phyloP scores from a whole-genome alignment of 2,797 vertebrate species.

The Pristis pectinata region DNA sequence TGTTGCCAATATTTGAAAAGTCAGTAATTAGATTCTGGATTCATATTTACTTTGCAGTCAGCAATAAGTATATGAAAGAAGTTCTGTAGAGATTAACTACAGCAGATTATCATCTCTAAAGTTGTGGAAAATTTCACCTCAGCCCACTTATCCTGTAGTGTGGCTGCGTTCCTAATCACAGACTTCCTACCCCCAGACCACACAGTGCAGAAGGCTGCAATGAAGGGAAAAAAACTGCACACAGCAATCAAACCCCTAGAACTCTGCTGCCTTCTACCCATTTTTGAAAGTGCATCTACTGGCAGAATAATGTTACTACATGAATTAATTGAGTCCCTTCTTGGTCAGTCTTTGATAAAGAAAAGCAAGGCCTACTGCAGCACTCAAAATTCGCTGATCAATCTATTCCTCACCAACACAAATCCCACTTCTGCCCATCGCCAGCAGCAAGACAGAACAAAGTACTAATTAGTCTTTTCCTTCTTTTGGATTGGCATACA shows the following conservation, averaged over 20 bases:
- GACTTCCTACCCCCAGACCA: not conserved
- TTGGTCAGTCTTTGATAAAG: not conserved
- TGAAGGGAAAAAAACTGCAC: not conserved
- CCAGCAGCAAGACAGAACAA: not conserved
- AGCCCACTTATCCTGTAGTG: not conserved
- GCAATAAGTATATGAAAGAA: not conserved
- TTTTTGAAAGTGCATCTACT: not conserved
- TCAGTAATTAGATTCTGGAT: not conserved
- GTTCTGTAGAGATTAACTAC: not conserved
- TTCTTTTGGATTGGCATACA: not conserved
- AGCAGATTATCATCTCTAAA: not conserved
- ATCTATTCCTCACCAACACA: not conserved
- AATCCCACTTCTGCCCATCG: not conserved
- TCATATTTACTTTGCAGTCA: not conserved
- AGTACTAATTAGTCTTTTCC: not conserved
- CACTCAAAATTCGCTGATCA: not conserved
- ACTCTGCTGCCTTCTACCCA: not conserved
- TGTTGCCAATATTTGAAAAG: not conserved
- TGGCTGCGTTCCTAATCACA: not conserved
- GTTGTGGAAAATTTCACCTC: not conserved
- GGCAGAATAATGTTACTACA: not conserved
- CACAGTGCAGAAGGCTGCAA: not conserved
- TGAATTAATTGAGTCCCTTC: not conserved
- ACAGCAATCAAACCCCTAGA: not conserved
- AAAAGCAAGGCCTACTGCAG: no score